A percentile compares a stretch with the other conserved stretches of the same genome.
Conservation (phyloP, 92 coral and sea anemone genomes). For the Nematostella vectensis region DNA sequence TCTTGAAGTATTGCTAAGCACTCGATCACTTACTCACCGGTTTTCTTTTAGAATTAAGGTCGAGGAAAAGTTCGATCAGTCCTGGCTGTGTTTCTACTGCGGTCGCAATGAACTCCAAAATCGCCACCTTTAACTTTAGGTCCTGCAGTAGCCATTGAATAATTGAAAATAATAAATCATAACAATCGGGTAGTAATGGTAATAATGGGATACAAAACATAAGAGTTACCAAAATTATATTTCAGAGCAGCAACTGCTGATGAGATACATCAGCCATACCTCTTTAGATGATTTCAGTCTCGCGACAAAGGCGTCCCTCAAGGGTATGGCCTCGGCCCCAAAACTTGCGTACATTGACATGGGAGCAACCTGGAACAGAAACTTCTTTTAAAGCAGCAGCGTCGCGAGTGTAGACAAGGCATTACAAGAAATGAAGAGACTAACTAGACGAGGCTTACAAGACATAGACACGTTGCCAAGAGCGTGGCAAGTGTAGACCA, state of each 20-base stretch:
- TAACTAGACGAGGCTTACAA: too few relatives aligned
- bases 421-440: too few relatives aligned
- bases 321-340: slow-evolving; percentile 72
- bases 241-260: background rate
- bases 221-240: background rate
- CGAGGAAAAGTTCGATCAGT: slow-evolving; percentile 74
- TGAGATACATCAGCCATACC: too few relatives aligned
- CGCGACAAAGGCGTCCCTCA: slow-evolving; percentile 78
- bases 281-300: slow-evolving; percentile 68
- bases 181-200: background rate
- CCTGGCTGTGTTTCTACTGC: slow-evolving; percentile 99
- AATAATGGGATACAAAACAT: background rate
- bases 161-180: background rate
- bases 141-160: slow-evolving; percentile 37
- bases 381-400: too few relatives aligned
- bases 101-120: slow-evolving; percentile 85
- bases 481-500: too few relatives aligned
- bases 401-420: too few relatives aligned
- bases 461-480: too few relatives aligned
- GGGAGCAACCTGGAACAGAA: slow-evolving; percentile 87
- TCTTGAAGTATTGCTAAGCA: too few relatives aligned
- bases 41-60: slow-evolving; percentile 41
- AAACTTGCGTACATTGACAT: slow-evolving; percentile 99
- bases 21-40: too few relatives aligned
- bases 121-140: slow-evolving; percentile 70